Evolutionary conservation across 2,888 invertebrate genomes (phyloP), one percentile per base, ranked within the genome.

Genomic region (Rhorus exstirpatorius): DNA sequence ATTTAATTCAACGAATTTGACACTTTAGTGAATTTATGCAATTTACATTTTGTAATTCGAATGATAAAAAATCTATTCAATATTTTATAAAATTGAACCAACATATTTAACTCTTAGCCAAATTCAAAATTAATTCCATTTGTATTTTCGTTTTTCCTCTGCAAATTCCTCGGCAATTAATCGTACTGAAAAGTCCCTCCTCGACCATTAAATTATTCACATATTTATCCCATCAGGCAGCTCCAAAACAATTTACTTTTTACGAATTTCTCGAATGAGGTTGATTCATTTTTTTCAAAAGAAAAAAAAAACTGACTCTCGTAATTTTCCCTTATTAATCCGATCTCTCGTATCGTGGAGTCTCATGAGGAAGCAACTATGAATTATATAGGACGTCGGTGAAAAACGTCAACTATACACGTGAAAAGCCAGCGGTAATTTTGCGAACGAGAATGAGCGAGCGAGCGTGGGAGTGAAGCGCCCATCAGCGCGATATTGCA

Each of bases 401-500:
- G 51, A 21, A 35, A 35, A 71, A 60, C 70, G 67, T 74, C 77
- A 81, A 79, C n/a, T n/a, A 72, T 68, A 55, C 26, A 63, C 38
- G 60, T 68, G 78, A 74, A 78, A 78, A 68, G 72, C 67, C 68
- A 61, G 10, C 10, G 55, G 75, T 61, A 81, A 61, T 81, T 81
- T 75, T 19, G 72, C 46, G 60, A 75, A 67, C 38, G 61, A 61
- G 44, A 53, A 46, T 17, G 74, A 31, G 35, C 14, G 19, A 60
- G 71, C 14, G 53, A 55, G 35, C 19, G 53, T 12, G 21, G 51
- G 35, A 38, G 26, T 53, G 38, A 51, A 74, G 61, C 49, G 53
- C 24, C 41, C 72, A 68, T 78, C 67, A 77, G 53, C 61, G 53
- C 53, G 78, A 78, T 68, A 81, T 81, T 78, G 68, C 81, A 38